Evolutionary conservation across 2,888 invertebrate species (phyloP).

Genomic region (Agrotis exclamationis): DNA sequence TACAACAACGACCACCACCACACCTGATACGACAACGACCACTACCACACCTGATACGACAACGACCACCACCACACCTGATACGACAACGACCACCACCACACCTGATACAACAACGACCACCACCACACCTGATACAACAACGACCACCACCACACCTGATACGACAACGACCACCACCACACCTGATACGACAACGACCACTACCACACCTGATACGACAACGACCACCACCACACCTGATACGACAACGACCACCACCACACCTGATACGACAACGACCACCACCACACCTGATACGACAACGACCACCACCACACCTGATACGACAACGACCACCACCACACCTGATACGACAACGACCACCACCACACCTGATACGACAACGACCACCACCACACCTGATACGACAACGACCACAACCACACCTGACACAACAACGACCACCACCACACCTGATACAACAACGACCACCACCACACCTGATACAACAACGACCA

Average conservation of each 20-base stretch:
- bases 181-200: background rate
- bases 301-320: background rate
- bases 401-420: background rate
- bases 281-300: background rate
- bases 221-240: background rate
- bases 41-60: background rate
- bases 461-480: background rate
- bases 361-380: background rate
- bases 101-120: background rate
- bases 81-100: background rate
- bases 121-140: background rate
- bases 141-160: background rate
- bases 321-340: background rate
- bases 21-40: accelerated
- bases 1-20: background rate
- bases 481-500: background rate
- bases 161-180: background rate
- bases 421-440: background rate
- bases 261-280: background rate
- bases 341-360: background rate
- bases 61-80: background rate
- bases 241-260: background rate
- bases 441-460: background rate
- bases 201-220: too few relatives aligned
- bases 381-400: background rate